phyloP scores from a whole-genome alignment of 2,797 vertebrate species.

The Clarias laeviceps region DNA sequence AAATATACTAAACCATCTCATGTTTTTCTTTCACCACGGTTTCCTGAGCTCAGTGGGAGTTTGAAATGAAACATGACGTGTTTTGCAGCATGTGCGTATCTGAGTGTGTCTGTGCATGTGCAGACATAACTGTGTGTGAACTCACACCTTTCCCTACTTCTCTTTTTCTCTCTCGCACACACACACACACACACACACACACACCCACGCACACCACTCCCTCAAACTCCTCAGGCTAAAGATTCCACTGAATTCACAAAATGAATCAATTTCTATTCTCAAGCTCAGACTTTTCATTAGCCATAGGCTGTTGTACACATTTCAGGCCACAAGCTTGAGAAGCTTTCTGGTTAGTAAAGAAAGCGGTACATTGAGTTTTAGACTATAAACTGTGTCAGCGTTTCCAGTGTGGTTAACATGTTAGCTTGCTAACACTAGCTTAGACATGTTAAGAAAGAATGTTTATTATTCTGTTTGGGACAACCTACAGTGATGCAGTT shows the following conservation, averaged over 20 bases:
- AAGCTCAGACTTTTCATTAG: background rate
- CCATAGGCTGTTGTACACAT: background rate
- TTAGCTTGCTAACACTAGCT: background rate
- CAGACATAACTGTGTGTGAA: constrained; percentile 2
- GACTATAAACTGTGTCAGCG: background rate
- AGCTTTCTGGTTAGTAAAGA: background rate
- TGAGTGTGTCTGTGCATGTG: constrained; percentile 22
- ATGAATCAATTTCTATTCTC: no score
- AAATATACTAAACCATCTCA: background rate
- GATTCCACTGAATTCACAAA: background rate
- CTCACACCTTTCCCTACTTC: background rate
- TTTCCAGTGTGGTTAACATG: background rate
- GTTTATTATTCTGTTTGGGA: background rate
- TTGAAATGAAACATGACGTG: background rate
- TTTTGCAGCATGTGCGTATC: constrained; percentile 2
- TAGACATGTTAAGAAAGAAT: background rate
- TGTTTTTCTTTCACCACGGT: background rate
- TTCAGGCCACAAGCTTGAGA: background rate
- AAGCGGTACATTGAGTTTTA: background rate
- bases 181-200: background rate
- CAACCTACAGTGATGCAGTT: background rate
- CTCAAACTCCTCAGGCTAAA: background rate
- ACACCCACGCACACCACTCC: constrained; percentile 12
- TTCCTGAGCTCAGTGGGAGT: background rate
- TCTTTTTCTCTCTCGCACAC: background rate